Evolutionary conservation across 2,113 vertebrate genomes (phyloP), one percentile per base, ranked within the genome.

Genomic region (Pygathrix nemaeus): DNA sequence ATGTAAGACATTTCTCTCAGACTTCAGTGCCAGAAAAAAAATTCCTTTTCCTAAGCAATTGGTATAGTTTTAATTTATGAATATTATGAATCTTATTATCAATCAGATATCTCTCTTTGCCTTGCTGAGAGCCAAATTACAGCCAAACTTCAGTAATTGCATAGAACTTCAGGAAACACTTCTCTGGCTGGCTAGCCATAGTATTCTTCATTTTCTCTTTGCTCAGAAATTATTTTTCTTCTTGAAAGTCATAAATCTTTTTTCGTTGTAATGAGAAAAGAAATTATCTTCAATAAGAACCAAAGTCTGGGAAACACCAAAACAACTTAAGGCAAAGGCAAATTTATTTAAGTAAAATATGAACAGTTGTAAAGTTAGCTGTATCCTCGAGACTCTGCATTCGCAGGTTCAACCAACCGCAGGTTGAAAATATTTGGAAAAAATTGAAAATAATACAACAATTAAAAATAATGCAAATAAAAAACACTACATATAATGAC

Each of bases 251-350:
- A 82, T 20, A 35, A 14, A 35, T 50, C 16, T 32, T 66, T 75
- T 83, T 94, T 40, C 57, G 3, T 40, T 66, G 3, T 5, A 82
- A 78, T 32, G 48, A 70, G 43, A 23, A 55, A 82, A 18, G 18
- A 70, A 78, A 66, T 82, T 70, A 88, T 18, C 50, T 27, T 84
- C 35, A 43, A 25, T 87, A 93, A 93, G 68, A 76, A 82, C 6
- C 50, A 90, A 59, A 81, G 32, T 70, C 57, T 82, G 32, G 21
- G 64, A 78, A 81, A 81, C 30, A 89, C 12, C 81, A 78, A 90
- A 55, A 70, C 35, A 87, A 91, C 5, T n/a, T 61, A 79, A 87
- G n/a, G 32, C 81, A 95, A 96, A 90, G 32, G 79, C 40, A 90
- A 89, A 85, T 17, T 85, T 30, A 85, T 18, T 48, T 82, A 76